A percentile compares a stretch with the other conserved stretches of the same genome.
Conservation (phyloP, 2,113 vertebrate species). For the Ciconia stormi region DNA sequence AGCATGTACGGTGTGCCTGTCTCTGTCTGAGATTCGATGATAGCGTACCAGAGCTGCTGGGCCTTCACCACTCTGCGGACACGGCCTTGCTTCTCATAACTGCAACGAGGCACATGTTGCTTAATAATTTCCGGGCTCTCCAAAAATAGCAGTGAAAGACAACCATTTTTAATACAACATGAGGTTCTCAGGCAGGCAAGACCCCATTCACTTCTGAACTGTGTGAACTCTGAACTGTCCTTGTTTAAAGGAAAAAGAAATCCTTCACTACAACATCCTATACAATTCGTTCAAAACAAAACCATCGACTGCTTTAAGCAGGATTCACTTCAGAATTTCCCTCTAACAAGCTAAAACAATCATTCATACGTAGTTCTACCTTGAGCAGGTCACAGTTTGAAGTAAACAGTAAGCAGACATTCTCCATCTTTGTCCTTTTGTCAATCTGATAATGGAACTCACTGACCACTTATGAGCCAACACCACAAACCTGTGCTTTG, state of each 20-base stretch:
- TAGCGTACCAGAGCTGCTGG: slow-evolving; percentile 93
- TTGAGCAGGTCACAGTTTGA: neutral
- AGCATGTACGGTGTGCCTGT: slow-evolving; percentile 96
- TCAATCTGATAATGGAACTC: neutral
- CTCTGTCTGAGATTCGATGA: slow-evolving; percentile 97
- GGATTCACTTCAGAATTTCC: neutral
- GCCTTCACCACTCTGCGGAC: slow-evolving; percentile 89
- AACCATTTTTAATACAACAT: neutral
- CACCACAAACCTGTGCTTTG: neutral
- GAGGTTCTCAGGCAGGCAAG: neutral
- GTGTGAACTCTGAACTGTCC: neutral
- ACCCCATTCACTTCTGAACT: too few relatives aligned
- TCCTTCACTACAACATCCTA: neutral
- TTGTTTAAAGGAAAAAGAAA: neutral
- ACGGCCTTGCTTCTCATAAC: slow-evolving; percentile 88
- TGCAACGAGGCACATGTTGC: neutral
- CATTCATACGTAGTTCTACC: neutral
- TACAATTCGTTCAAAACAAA: neutral
- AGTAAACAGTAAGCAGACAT: neutral
- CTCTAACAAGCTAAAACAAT: neutral
- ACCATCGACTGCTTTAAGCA: rapidly evolving
- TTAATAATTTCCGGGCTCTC: neutral
- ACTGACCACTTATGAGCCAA: neutral
- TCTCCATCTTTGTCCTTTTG: neutral
- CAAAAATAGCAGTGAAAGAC: neutral